Percentiles rank a stretch among this genome's conserved stretches.
Evolutionary conservation across 2,113 vertebrate species (phyloP).

Genomic region (Pongo abelii): DNA sequence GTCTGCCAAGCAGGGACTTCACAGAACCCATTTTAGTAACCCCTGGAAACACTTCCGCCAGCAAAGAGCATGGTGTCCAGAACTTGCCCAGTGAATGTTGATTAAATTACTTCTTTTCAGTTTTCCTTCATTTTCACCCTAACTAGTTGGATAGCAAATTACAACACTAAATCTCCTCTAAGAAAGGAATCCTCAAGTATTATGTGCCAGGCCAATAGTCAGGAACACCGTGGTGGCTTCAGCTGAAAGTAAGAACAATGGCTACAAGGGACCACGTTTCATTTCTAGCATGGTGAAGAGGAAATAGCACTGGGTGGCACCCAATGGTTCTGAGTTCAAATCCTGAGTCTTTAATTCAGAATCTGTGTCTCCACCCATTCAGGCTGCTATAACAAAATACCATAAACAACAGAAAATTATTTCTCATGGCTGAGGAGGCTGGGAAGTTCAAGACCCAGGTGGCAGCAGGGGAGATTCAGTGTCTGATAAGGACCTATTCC

Average conservation of each 20-base stretch:
- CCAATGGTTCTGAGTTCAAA: neutral
- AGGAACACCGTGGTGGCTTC: neutral
- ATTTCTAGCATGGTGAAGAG: accelerated
- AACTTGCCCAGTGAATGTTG: neutral
- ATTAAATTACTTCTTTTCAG: neutral
- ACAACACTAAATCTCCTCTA: neutral
- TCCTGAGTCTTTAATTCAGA: neutral
- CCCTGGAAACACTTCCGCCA: neutral
- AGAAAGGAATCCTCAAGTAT: neutral
- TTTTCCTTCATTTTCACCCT: neutral
- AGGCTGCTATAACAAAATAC: neutral
- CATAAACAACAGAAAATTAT: neutral
- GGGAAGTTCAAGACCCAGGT: neutral
- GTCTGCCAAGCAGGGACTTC: neutral
- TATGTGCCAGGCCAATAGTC: too few species aligned
- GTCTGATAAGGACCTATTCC: neutral
- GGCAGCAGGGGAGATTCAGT: neutral
- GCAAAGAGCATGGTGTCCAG: neutral
- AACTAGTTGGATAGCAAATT: neutral
- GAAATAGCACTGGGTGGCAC: too few species aligned
- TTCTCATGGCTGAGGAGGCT: neutral
- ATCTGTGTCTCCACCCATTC: neutral
- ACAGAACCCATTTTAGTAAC: neutral
- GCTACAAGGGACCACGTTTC: accelerated
- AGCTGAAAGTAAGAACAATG: neutral